These are phyloP conservation scores for Leptopilina drosophilae DNA, from an alignment of 2,888 invertebrate genomes.

Conservation along the genomic window DNA sequence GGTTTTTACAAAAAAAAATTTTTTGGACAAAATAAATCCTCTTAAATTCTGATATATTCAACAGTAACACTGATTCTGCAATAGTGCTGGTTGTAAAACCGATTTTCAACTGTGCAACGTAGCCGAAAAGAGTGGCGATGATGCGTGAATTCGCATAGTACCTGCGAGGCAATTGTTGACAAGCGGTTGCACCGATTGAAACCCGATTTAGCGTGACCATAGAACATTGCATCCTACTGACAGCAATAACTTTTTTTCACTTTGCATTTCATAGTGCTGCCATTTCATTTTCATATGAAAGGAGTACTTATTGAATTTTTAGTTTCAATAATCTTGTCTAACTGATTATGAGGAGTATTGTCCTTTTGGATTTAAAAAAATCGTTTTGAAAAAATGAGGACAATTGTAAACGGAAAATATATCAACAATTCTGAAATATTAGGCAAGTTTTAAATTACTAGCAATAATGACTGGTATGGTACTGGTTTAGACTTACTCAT, in stretches of 20 bases:
- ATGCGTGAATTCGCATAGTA: conserved; percentile 33
- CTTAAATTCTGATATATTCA: conserved; percentile 8
- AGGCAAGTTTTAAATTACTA: too few relatives aligned
- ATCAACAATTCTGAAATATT: too few relatives aligned
- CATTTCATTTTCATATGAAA: background rate
- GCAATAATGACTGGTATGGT: too few relatives aligned
- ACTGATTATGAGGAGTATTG: too few relatives aligned
- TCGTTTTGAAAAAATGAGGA: too few relatives aligned
- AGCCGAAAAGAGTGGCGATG: conserved; percentile 24
- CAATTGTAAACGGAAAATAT: background rate
- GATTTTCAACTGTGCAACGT: background rate
- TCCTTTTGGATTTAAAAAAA: too few relatives aligned
- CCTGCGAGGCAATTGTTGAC: conserved; percentile 30
- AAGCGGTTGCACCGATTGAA: conserved; percentile 34
- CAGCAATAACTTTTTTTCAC: conserved; percentile 2
- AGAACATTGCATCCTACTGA: conserved; percentile 5
- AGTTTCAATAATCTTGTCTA: too few relatives aligned
- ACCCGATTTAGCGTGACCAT: conserved; percentile 23
- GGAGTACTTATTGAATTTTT: background rate
- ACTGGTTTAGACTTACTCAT: too few relatives aligned
- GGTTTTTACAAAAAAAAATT: background rate
- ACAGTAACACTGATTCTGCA: background rate
- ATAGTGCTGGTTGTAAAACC: background rate
- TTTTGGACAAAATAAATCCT: conserved; percentile 8
- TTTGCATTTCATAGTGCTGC: conserved; percentile 30